Evolutionary conservation across 1,140 invertebrate species (phyloP), one percentile per base, ranked within the genome.

Genomic region (Vanessa tameamea): DNA sequence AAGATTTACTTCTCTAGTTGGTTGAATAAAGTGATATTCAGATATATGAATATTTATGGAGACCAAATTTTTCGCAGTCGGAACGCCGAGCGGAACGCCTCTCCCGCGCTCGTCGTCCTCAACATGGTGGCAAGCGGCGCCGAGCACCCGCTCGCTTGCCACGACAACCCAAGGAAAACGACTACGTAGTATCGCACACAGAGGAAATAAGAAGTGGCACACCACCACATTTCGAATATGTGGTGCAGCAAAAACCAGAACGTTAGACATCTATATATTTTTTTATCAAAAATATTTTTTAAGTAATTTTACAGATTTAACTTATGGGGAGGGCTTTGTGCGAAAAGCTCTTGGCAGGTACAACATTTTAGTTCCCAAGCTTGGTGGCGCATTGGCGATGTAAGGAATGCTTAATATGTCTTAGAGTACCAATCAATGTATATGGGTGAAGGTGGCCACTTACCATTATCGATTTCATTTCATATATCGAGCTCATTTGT

Each of bases 21-120:
- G 6, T 43, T 43, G 31, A 37, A 37, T 37, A 9, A 43, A 43
- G 7, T 43, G 7, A 43, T 43, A 43, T 43, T 43, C 9, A 43
- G 37, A 43, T 8, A 9, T 43, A 43, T 43, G 2, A 43, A 43
- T 43, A 43, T 43, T 31, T 43, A 43, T 43, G 37, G 37, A 5
- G 9, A 43, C 37, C 26, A 57, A 26, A 59, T 26, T 59, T 0
- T 59, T 73, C 71, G 15, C 80, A 92, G 90, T 89, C 88, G 51
- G 90, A 92, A 77, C 89, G 90, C 72, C 88, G 90, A 47, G 90
- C 90, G 7, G 89, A 92, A 73, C 79, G 90, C 2, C 64, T 91
- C 37, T 90, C 90, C 16, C 89, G 90, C 48, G 89, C 90, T 8
- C 87, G 90, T 11, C 87, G 89, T 1, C 90, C 90, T 3, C 90